phyloP scores from a whole-genome alignment of 2,113 vertebrate genomes.

The Illadopsis cleaveri region DNA sequence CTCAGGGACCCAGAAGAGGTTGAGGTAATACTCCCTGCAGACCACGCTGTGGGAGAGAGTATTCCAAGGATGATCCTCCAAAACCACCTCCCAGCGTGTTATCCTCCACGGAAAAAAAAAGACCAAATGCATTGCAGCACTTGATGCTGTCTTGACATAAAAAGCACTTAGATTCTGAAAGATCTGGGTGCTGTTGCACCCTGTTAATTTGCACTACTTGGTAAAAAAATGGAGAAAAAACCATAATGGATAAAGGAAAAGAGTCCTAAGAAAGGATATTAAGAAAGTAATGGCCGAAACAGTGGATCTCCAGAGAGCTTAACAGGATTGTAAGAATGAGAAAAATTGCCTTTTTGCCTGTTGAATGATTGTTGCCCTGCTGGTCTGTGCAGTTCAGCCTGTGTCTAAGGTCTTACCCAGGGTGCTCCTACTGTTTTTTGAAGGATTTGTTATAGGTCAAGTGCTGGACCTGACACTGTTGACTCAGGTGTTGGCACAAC shows the following conservation, averaged over 20 bases:
- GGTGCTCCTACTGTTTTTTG: background rate
- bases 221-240: background rate
- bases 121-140: background rate
- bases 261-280: background rate
- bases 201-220: background rate
- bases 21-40: background rate
- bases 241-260: background rate
- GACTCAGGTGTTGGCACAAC: background rate
- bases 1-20: background rate
- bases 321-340: background rate
- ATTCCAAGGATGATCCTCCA: background rate
- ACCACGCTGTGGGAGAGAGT: background rate
- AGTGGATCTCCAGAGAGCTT: background rate
- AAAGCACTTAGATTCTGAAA: background rate
- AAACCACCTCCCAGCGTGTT: fast-evolving
- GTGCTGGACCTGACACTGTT: background rate
- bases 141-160: background rate
- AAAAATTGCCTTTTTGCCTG: background rate
- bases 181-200: background rate
- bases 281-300: background rate
- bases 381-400: background rate
- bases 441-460: background rate
- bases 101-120: background rate
- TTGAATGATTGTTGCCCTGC: background rate
- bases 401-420: background rate